phyloP scores from a whole-genome alignment of 2,888 invertebrate species.

The Lepetodrilus schrolli region DNA sequence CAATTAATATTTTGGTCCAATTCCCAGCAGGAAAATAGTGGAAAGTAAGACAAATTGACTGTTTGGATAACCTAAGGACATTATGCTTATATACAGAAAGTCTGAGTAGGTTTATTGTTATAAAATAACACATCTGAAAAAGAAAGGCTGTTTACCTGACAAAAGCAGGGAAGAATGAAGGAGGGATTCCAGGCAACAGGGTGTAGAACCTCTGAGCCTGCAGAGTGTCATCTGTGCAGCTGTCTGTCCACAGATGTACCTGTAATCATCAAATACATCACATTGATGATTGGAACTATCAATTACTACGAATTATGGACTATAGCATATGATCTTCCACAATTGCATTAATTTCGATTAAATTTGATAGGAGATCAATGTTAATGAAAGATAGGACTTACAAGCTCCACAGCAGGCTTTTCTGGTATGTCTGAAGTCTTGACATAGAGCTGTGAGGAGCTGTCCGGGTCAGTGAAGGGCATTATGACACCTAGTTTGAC shows the following conservation, averaged over 20 bases:
- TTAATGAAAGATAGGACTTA: no score
- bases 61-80: not conserved
- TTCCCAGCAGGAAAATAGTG: no score
- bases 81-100: not conserved
- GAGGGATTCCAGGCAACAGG: conserved; percentile 43
- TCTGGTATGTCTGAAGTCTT: conserved; percentile 43
- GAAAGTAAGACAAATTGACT: no score
- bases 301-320: not conserved
- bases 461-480: conserved; percentile 36
- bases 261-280: no score
- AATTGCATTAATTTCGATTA: no score
- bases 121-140: not conserved
- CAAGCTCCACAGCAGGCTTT: conserved; percentile 37
- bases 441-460: conserved; percentile 45
- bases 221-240: conserved; percentile 31
- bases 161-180: conserved; percentile 33
- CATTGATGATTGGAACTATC: no score
- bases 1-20: no score
- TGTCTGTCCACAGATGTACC: conserved; percentile 47
- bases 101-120: not conserved
- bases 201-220: conserved; percentile 50
- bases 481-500: not conserved
- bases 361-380: no score
- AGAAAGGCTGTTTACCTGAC: conserved; percentile 28
- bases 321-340: not conserved